phyloP scores from a whole-genome alignment of 1,140 invertebrate genomes.

The Psix sp. region DNA sequence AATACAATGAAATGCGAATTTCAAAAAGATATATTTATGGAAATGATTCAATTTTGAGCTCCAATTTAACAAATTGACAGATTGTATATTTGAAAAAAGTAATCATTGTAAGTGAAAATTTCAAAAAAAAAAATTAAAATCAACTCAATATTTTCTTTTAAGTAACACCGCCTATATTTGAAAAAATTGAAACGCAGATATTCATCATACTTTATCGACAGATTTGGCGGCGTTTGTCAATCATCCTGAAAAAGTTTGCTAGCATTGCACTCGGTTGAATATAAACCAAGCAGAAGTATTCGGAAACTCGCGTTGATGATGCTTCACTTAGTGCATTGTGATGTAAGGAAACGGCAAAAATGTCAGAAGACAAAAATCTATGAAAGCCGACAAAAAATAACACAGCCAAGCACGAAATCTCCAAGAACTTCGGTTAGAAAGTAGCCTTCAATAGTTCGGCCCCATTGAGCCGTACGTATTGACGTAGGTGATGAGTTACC shows the following conservation, averaged over 20 bases:
- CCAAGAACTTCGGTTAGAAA: constrained; percentile 18
- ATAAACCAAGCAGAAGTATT: constrained; percentile 22
- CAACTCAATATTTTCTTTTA: too few relatives aligned
- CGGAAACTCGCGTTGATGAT: constrained; percentile 29
- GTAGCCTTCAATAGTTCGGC: constrained; percentile 38
- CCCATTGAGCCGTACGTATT: constrained; percentile 22
- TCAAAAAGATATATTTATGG: too few relatives aligned
- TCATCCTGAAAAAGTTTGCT: constrained; percentile 16
- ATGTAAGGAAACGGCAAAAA: constrained; percentile 33
- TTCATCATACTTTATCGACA: too few relatives aligned
- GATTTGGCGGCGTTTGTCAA: constrained; percentile 13
- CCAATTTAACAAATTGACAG: too few relatives aligned
- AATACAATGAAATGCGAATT: too few relatives aligned
- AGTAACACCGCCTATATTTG: too few relatives aligned
- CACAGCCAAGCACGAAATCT: constrained; percentile 6
- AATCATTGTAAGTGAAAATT: too few relatives aligned
- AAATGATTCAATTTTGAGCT: too few relatives aligned
- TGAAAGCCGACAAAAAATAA: constrained; percentile 15
- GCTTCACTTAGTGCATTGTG: constrained; percentile 47
- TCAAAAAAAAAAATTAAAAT: too few relatives aligned
- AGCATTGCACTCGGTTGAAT: constrained; percentile 14
- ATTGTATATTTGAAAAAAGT: too few relatives aligned
- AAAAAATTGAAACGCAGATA: too few relatives aligned
- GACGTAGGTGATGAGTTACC: constrained; percentile 53
- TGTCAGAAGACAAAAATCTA: constrained; percentile 36